Base-by-base conservation (phyloP, 2,113 vertebrate species). In the Galeopterus variegatus region DNA sequence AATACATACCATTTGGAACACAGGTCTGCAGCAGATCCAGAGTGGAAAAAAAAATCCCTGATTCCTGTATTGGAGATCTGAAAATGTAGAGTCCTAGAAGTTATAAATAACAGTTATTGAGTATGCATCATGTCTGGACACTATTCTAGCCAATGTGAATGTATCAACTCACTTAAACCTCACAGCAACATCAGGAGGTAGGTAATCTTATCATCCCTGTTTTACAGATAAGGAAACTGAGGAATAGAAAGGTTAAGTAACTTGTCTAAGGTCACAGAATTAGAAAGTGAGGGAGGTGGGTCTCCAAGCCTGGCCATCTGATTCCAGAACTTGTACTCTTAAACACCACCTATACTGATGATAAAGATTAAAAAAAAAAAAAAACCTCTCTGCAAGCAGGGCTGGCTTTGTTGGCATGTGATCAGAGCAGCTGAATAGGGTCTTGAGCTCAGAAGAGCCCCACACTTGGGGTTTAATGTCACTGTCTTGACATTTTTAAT, bases 1-100 rank as follows among this genome's bases (percentile, higher is more conserved):
- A 31, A 52, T 90, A 96, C 94, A 95, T 75, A 70, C 12, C 84
- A 87, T n/a, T 80, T 93, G 84, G 52, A 95, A 58, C 41, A 92
- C 4, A 87, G 75, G 36, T 26, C 65, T 79, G 52, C 5, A 76
- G 70, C 48, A 80, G 28, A 94, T 69, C 36, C 70, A 84, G 41
- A 58, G 58, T 76, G 41, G 41, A 41, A 41, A 93, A 94, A 85
- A 11, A 86, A 94, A 95, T 85, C 31, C 31, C 48, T 80, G 72
- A 83, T 76, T 64, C 23, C 14, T 95, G 4, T 81, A 67, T 45
- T 77, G 9, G 17, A 84, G 54, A 75, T 48, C 52, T 75, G 58
- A 95, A 94, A 90, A 64, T 56, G 48, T 56, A 84, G 52, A 88
- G 45, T 75, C 45, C 31, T 48, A 64, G 45, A 81, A 94, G 21